phyloP scores from a whole-genome alignment of 2,113 vertebrate species.

The Grantiella picta region DNA sequence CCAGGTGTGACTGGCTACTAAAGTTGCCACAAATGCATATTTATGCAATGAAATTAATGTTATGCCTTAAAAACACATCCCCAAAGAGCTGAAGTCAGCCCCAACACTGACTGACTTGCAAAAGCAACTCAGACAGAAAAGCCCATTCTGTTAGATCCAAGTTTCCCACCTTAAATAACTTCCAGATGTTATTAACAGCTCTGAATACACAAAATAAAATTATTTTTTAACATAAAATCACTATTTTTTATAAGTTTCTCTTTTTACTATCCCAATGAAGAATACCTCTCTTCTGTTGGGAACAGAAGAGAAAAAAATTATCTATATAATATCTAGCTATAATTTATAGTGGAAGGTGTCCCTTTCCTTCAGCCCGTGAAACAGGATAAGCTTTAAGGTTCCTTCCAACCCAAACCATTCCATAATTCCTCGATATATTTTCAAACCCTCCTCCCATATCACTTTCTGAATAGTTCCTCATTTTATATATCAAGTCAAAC shows the following conservation, averaged over 20 bases:
- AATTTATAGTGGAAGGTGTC: not conserved
- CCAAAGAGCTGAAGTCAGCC: not conserved
- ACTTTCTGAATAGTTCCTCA: not conserved
- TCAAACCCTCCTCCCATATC: fast-evolving
- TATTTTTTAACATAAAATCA: not conserved
- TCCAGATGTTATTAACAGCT: not conserved
- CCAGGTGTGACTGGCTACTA: not conserved
- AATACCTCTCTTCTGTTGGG: not conserved
- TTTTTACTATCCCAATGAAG: not conserved
- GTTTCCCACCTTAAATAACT: not conserved
- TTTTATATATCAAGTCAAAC: not conserved
- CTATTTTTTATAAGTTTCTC: not conserved
- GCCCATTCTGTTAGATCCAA: not conserved
- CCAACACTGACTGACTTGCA: not conserved
- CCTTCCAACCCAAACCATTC: not conserved
- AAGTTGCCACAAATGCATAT: not conserved
- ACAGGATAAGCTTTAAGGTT: not conserved
- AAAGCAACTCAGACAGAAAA: not conserved
- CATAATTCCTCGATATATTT: not conserved
- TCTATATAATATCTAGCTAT: not conserved
- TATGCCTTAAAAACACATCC: not conserved
- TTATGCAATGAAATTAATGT: not conserved
- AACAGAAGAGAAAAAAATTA: not conserved
- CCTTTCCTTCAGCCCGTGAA: not conserved
- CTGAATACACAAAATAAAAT: not conserved